Evolutionary conservation across 2,888 invertebrate genomes (phyloP), one percentile per base, ranked within the genome.

Genomic region (Campopleginae sp.): DNA sequence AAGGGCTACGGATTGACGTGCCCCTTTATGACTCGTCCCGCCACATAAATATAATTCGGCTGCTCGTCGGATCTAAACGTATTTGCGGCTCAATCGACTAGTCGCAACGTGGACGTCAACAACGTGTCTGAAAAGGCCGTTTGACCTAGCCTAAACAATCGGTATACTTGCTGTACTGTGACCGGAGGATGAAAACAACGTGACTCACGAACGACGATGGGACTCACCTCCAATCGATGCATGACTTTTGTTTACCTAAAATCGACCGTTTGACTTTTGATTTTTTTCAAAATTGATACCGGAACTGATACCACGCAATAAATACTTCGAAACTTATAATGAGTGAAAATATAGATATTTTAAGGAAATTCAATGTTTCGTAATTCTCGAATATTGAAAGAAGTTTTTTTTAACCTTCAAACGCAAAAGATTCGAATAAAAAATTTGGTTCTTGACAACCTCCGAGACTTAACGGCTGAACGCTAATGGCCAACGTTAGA

Each of bases 121-220:
- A 46, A 68, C 44, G 23, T 46, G 27, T 4, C 46, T 27, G 8
- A n/a, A 31, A 31, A 27, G 46, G 27, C 23, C 17, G 27, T 27
- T 5, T 31, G 46, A 46, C 46, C 46, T 68, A 44, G 46, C 66
- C 66, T 44, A 44, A 23, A 23, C 27, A 8, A 17, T 27, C 27
- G 46, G 46, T 68, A 6, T 46, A 27, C 6, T 46, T 42, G 12
- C 46, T 42, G 44, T 19, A 27, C 38, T 38, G 8, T 65, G 68
- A 27, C 68, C 46, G 17, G 46, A 46, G 17, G 31, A 68, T 31
- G 27, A 31, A 68, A 42, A 27, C 27, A 38, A 38, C 38, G 46
- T 68, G 68, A 68, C 46, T 68, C 68, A 68, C 19, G 23, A 58
- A 58, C 58, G 58, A 58, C 27, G 27, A 58, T 58, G 12, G 33